Percentiles rank a stretch among this genome's conserved stretches.
Conservation (phyloP, 2,113 vertebrate genomes). For the Motacilla alba region DNA sequence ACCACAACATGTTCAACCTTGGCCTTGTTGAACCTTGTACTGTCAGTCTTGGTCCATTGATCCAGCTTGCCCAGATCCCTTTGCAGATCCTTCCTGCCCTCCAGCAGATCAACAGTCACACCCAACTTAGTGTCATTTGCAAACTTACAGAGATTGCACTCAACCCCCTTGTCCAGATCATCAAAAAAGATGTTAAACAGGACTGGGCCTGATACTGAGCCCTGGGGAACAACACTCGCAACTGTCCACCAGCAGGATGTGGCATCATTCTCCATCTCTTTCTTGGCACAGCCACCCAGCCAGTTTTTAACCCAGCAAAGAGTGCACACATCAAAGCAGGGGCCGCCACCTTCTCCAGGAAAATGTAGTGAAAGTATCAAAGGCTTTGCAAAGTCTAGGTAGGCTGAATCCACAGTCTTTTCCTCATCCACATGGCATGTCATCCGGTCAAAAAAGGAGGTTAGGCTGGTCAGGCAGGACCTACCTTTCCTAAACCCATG, state of each 20-base stretch:
- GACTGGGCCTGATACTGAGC: neutral
- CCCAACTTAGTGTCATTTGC: neutral
- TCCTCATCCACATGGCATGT: neutral
- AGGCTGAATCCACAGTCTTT: neutral
- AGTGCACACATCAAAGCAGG: fast-evolving
- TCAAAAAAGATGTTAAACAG: neutral
- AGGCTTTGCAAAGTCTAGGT: neutral
- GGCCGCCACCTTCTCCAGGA: neutral
- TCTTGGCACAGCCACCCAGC: neutral
- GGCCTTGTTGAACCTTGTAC: neutral
- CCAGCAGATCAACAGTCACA: too few species aligned
- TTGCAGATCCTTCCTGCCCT: neutral
- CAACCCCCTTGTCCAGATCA: neutral
- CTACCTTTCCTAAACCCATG: neutral
- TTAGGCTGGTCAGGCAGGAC: neutral
- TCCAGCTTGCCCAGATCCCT: neutral
- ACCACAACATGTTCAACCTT: neutral
- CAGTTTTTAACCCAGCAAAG: neutral
- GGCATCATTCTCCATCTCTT: too few species aligned
- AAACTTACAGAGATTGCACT: neutral
- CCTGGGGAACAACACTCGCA: fast-evolving
- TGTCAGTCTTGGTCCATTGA: neutral
- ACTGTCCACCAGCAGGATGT: fast-evolving
- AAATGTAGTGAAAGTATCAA: neutral
- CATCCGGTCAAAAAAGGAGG: neutral